Conservation (phyloP, 2,113 vertebrate genomes). For the Ranitomeya variabilis region DNA sequence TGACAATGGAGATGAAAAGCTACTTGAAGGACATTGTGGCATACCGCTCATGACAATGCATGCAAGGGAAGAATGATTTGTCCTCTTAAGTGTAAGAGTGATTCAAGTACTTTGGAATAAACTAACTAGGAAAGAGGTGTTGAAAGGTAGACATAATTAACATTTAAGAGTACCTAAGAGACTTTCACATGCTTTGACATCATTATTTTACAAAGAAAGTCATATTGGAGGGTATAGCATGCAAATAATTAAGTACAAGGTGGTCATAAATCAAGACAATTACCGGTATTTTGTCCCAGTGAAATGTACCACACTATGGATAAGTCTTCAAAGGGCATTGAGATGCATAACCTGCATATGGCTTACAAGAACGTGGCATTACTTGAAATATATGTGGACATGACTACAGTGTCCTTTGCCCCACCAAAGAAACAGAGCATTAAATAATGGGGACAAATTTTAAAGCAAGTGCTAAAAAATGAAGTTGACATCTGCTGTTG, state of each 20-base stretch:
- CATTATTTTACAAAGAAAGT: conserved; percentile 56
- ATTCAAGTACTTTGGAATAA: conserved; percentile 49
- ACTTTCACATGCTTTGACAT: conserved; percentile 45
- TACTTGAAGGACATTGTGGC: conserved; percentile 11
- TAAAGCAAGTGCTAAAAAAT: conserved; percentile 16
- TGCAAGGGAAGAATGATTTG: conserved; percentile 41
- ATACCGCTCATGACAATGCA: conserved; percentile 18
- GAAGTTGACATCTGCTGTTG: not conserved
- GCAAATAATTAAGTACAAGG: conserved; percentile 55
- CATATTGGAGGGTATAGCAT: conserved; percentile 46
- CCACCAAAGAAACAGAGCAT: not conserved
- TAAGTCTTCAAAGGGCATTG: conserved; percentile 14
- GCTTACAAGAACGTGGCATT: not conserved
- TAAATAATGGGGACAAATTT: conserved; percentile 17
- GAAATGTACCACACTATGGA: conserved; percentile 22
- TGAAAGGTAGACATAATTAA: conserved; percentile 56
- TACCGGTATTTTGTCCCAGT: conserved; percentile 48
- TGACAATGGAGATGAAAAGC: not conserved
- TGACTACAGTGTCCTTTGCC: conserved; percentile 1
- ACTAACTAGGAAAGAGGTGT: conserved; percentile 50
- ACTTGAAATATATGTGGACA: not conserved
- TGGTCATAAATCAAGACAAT: conserved; percentile 56
- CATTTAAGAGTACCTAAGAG: conserved; percentile 55
- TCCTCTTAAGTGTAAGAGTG: conserved; percentile 26
- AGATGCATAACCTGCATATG: conserved; percentile 8